Evolutionary conservation across 2,888 invertebrate genomes (phyloP).

Genomic region (Drosophila parthenogenetica): DNA sequence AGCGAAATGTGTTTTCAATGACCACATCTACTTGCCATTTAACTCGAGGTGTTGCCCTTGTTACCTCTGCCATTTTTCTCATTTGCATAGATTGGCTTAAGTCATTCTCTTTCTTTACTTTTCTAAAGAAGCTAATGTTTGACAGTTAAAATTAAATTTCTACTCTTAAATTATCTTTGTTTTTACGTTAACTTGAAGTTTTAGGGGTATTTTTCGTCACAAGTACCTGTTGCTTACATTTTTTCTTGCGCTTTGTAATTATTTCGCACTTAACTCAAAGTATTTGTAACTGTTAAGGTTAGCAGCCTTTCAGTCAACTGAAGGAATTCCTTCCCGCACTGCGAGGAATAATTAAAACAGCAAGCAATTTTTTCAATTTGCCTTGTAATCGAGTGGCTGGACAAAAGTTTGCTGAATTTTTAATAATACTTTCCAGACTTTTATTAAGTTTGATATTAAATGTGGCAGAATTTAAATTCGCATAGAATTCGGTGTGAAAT

Average conservation of each 20-base stretch:
- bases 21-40: conserved; percentile 36
- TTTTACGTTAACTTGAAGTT: not conserved
- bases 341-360: conserved; percentile 6
- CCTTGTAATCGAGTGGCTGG: conserved; percentile 5
- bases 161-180: not conserved
- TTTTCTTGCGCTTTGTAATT: conserved; percentile 53
- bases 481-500: conserved; percentile 18
- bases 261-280: conserved; percentile 66
- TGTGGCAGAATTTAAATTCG: conserved; percentile 1
- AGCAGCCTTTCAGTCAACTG: not conserved
- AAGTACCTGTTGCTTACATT: not conserved
- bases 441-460: conserved; percentile 7
- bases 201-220: not conserved
- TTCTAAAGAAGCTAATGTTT: not conserved
- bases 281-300: conserved; percentile 42
- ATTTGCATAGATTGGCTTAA: conserved; percentile 51
- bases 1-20: conserved; percentile 64
- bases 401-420: conserved; percentile 13
- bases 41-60: conserved; percentile 23
- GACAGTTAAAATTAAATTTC: not conserved
- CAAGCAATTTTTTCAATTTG: not conserved
- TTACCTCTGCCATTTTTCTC: conserved; percentile 16
- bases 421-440: conserved; percentile 10
- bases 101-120: conserved; percentile 7
- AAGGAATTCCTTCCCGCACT: conserved; percentile 21